A percentile compares a stretch with the other conserved stretches of the same genome.
These are phyloP conservation scores for Lutraria rhynchaena DNA, from an alignment of 1,140 invertebrate genomes.

Conservation along the genomic window DNA sequence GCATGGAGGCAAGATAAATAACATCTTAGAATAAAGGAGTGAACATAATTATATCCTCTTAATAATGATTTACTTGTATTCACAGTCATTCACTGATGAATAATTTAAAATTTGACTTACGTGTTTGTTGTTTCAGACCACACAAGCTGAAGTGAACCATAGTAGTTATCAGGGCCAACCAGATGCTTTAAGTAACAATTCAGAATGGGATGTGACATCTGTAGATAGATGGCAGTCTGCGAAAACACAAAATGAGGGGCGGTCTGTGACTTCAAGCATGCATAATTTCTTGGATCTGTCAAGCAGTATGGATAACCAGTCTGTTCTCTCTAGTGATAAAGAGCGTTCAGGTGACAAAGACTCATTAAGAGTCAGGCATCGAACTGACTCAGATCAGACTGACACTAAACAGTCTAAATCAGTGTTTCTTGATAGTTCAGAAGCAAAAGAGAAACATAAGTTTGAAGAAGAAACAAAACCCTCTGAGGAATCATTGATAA, in stretches of 20 bases:
- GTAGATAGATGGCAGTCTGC: slow-evolving; percentile 46
- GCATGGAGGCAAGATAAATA: too few species aligned
- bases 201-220: slow-evolving; percentile 42
- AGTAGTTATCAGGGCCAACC: slow-evolving; percentile 24
- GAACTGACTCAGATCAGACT: slow-evolving; percentile 13
- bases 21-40: too few species aligned
- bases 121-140: slow-evolving; percentile 23
- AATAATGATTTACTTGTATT: too few species aligned
- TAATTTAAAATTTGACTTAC: too few species aligned
- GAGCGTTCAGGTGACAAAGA: slow-evolving; percentile 5
- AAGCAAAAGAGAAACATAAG: background rate
- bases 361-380: background rate
- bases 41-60: too few species aligned
- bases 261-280: slow-evolving; percentile 52
- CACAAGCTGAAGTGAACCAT: slow-evolving; percentile 47
- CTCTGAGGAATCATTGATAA: slow-evolving; percentile 27
- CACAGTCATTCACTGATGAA: too few species aligned
- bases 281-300: slow-evolving; percentile 49
- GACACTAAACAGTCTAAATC: slow-evolving; percentile 5
- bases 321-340: slow-evolving; percentile 8
- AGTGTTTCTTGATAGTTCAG: slow-evolving; percentile 16
- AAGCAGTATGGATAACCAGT: slow-evolving; percentile 34
- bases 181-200: slow-evolving; percentile 36
- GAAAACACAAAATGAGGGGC: background rate
- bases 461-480: background rate